Percentiles rank a stretch among this genome's conserved stretches.
Conservation (phyloP, 2,888 invertebrate species). For the Serrognathus titanus region DNA sequence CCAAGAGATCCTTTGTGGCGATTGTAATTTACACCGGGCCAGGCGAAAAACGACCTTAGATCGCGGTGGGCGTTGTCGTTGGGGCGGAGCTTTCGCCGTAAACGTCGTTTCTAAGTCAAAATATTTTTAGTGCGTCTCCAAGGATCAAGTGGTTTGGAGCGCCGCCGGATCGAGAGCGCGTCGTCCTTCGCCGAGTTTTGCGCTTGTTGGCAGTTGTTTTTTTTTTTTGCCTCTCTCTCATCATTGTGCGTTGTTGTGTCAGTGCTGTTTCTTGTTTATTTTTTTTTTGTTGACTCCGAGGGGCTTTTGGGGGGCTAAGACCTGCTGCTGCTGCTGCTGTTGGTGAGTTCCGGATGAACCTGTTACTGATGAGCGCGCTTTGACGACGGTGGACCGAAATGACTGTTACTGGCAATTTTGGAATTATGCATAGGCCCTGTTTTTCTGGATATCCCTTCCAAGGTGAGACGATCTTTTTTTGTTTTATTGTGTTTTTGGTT, state of each 20-base stretch:
- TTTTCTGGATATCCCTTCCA: constrained; percentile 51
- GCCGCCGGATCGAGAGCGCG: not conserved
- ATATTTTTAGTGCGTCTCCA: constrained; percentile 33
- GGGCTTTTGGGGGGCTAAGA: not conserved
- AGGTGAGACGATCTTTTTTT: constrained; percentile 34
- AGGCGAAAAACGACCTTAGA: not conserved
- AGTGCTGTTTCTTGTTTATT: not conserved
- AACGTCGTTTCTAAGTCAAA: constrained; percentile 33
- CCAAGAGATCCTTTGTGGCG: no score
- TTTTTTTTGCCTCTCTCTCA: not conserved
- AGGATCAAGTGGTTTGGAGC: constrained; percentile 21
- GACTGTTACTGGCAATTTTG: constrained; percentile 49
- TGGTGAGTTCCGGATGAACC: not conserved
- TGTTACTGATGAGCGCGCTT: no score
- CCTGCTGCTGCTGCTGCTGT: no score
- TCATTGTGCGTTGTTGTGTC: no score
- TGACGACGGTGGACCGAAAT: constrained; percentile 27
- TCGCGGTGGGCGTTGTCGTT: constrained; percentile 26
- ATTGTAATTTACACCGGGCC: no score
- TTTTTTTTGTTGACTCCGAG: not conserved
- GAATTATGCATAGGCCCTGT: constrained; percentile 50
- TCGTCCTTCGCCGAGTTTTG: not conserved
- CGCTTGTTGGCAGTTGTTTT: not conserved
- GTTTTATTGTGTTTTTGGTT: not conserved
- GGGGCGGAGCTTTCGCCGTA: constrained; percentile 27